Evolutionary conservation across 1,140 invertebrate species (phyloP).

Genomic region (Micrasema minimum): DNA sequence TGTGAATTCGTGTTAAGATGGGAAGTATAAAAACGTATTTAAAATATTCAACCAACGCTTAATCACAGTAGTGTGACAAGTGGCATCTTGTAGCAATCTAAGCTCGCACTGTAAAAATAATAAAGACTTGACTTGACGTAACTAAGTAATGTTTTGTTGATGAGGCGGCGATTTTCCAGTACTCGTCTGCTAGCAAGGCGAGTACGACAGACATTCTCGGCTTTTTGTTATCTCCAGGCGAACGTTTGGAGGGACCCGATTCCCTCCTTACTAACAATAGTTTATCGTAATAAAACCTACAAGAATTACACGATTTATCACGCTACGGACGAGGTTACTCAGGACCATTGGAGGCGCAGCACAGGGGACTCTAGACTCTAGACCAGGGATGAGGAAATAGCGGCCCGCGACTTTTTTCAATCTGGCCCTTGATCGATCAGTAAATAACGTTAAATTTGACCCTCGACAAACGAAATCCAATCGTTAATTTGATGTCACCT

Average conservation of each 20-base stretch:
- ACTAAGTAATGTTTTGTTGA: slow-evolving; percentile 23
- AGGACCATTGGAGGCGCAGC: slow-evolving; percentile 2
- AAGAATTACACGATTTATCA: slow-evolving; percentile 50
- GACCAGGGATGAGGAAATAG: too few species aligned
- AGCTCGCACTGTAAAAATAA: neutral
- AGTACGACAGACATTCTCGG: slow-evolving; percentile 7
- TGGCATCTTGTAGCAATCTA: neutral
- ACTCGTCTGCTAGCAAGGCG: slow-evolving; percentile 25
- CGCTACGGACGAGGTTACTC: slow-evolving; percentile 14
- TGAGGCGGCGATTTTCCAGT: slow-evolving; percentile 16
- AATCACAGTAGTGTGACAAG: too few species aligned
- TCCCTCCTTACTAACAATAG: slow-evolving; percentile 42
- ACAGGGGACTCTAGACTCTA: slow-evolving; percentile 8
- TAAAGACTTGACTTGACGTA: too few species aligned
- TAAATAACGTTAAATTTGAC: too few species aligned
- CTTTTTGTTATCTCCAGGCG: slow-evolving; percentile 28
- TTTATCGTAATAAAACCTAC: slow-evolving; percentile 47
- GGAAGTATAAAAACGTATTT: too few species aligned
- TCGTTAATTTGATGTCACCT: too few species aligned
- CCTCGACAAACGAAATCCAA: too few species aligned
- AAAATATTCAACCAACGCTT: too few species aligned
- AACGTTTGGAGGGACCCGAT: neutral
- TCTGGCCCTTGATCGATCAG: too few species aligned
- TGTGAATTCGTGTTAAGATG: too few species aligned
- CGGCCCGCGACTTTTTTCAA: too few species aligned